Base-by-base conservation (phyloP, 64 coral and sea anemone species). In the Porites lutea region DNA sequence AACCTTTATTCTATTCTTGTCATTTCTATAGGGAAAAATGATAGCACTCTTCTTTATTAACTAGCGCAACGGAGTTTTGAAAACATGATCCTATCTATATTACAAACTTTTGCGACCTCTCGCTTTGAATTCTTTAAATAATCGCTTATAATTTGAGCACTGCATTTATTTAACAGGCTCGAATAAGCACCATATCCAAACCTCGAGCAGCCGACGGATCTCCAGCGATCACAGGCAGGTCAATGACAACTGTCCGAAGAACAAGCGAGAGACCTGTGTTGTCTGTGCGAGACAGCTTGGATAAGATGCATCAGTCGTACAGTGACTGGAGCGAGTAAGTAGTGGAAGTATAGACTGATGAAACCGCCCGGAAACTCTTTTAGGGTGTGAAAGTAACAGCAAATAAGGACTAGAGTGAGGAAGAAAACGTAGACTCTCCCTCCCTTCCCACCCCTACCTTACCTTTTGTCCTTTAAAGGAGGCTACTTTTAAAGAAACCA, bases 241-340 rank as follows among this genome's bases (percentile, higher is more conserved):
- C 79, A 22, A 82, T 82, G 79, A 82, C 79, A 60, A 65, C 60
- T 46, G 59, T 82, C 45, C 79, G 79, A 48, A 65, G 23, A 65
- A 63, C 59, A 48, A 18, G 79, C 6, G 81, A 50, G 14, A 67
- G n/a, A 10, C 61, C 61, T 65, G 44, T 20, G 18, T 0, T n/a
- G 46, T 67, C 63, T 3, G 16, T 49, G 14, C 79, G 79, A 48
- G 62, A 84, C 47, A 84, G 81, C 37, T 18, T 84, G 62, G 81
- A 84, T 69, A 44, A 84, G 45, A 69, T 67, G 81, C 81, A 84
- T 18, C 81, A 84, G 45, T 68, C 81, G 3, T 69, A 68, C 63
- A 84, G 61, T n/a, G 81, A 19, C 8, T 84, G 62, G 63, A 67
- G 16, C 14, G 81, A 84, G 81, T 84, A 84, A 22, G 81, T 84